Base-by-base conservation (phyloP, 2,113 vertebrate genomes). In the Micromys minutus region DNA sequence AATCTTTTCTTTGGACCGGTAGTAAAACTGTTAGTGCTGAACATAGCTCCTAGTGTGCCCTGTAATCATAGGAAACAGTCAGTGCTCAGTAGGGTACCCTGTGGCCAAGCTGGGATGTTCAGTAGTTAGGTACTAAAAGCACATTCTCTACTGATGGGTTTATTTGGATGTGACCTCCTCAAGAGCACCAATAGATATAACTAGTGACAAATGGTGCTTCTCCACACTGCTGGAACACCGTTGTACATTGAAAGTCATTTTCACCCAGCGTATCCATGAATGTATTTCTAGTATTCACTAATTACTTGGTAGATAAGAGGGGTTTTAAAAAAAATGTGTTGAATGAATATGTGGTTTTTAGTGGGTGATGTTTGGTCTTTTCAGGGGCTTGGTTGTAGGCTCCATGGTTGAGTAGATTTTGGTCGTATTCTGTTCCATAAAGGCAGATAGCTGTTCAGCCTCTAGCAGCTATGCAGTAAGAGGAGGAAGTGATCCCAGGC, bases 291-390 rank as follows among this genome's bases (percentile, higher is more conserved):
- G 47, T 80, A 45, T 89, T 4, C 80, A 45, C 12, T 52, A 72
- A 89, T 17, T 88, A n/a, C 42, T 57, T 87, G 87, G 42, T 57
- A 29, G 79, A 15, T 91, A 29, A 16, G 67, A 29, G 55, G 42
- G 71, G 57, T 69, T 74, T 89, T 80, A 76, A 88, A 65, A 80
- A 88, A 65, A 50, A 74, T 19, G 89, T 79, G 52, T 71, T 87
- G 63, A 81, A 50, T 93, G 63, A 74, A 45, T 59, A 5, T 84
- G 59, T 93, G 29, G 12, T 81, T 94, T 95, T 86, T 47, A 36
- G 24, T 89, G 61, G 94, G 17, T 55, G 52, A 79, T 31, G 29
- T 12, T 5, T 61, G 42, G 29, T 83, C 69, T 95, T 71, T 34
- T 87, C 61, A 85, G 84, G 67, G 59, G 19, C 52, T 45, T 67